Evolutionary conservation across 1,140 invertebrate genomes (phyloP), one percentile per base, ranked within the genome.

Genomic region (Colletes gigas): DNA sequence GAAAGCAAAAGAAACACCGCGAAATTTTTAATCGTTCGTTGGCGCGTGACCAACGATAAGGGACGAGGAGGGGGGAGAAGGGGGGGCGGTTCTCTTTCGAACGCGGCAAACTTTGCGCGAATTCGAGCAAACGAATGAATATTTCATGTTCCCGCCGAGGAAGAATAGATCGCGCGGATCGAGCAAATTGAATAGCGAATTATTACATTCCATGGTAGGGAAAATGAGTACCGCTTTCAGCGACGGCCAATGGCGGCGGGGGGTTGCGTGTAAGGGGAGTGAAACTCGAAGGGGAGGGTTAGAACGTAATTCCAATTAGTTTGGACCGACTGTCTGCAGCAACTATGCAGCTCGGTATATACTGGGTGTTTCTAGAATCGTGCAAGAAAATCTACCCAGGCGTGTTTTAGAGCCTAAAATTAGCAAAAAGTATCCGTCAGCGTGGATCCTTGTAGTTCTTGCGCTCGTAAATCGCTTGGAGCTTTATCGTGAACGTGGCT

Each of bases 231-330:
- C 44, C 54, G 81, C 39, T 65, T 82, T 71, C 76, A 65, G 70
- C 47, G 62, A 78, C 21, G 77, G 15, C 21, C 4, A 41, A 55
- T 21, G 21, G 6, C 1, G 1, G 4, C 6, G 10, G 78, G 19
- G 50, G n/a, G 17, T 30, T 21, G 30, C 57, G 47, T 15, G 55
- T 57, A 15, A n/a, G 21, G 66, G 62, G 39, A 62, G 52, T 4
- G 0, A 62, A 30, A 17, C 30, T 9, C 77, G 50, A 57, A 6
- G 41, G 41, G 44, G 52, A 41, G 63, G 60, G 75, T 59, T 66
- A 71, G 68, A 82, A 60, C 60, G 67, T 73, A 82, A 82, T 84
- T 84, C 74, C 79, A 84, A 84, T 84, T 84, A 82, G 80, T 82
- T 75, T 57, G 55, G 44, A 15, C 68, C n/a, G 17, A 75, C 78